Evolutionary conservation across 1,140 invertebrate species (phyloP).

Genomic region (Eueides isabella): DNA sequence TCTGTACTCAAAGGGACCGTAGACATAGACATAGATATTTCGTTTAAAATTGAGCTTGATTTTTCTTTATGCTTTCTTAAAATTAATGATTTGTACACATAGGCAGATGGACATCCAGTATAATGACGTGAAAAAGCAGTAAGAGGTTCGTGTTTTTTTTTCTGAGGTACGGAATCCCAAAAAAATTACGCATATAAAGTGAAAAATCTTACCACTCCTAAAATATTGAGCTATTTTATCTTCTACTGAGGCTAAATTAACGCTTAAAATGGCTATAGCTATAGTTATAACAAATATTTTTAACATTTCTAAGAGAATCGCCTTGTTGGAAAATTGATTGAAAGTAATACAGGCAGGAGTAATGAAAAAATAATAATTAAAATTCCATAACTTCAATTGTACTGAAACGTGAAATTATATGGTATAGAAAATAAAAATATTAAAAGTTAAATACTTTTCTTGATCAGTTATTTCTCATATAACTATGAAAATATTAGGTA

Average conservation of each 20-base stretch:
- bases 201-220: slow-evolving; percentile 42
- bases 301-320: neutral
- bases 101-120: no score
- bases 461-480: neutral
- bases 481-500: neutral
- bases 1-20: no score
- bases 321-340: neutral
- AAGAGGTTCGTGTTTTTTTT: no score
- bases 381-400: neutral
- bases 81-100: no score
- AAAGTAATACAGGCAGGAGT: neutral
- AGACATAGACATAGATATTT: no score
- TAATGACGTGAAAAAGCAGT: no score
- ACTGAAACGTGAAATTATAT: neutral
- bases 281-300: neutral
- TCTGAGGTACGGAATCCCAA: no score
- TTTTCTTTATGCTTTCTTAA: no score
- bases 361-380: slow-evolving; percentile 11
- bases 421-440: neutral
- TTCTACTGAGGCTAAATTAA: slow-evolving; percentile 24
- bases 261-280: neutral
- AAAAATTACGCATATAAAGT: neutral
- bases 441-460: neutral
- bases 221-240: slow-evolving; percentile 44
- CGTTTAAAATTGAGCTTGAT: no score